These are phyloP conservation scores for Rambutsinella grinnellia DNA, from an alignment of 2,888 invertebrate species.

Conservation along the genomic window DNA sequence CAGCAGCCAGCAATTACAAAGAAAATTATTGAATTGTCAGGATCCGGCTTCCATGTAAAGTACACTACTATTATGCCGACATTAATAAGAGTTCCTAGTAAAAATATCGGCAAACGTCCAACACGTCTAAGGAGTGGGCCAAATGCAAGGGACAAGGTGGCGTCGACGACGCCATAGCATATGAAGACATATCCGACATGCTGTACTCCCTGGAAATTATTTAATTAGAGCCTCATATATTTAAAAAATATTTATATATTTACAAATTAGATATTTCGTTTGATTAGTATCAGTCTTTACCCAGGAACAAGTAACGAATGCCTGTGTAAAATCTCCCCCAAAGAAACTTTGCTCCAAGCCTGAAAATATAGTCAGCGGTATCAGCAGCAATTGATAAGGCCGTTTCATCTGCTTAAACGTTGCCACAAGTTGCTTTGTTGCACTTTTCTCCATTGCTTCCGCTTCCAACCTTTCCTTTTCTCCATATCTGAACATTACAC, in stretches of 20 bases:
- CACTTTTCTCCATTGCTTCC: constrained; percentile 13
- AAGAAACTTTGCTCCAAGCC: constrained; percentile 98
- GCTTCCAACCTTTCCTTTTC: constrained; percentile 30
- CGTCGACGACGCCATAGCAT: constrained; percentile 94
- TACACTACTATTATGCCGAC: constrained; percentile 83
- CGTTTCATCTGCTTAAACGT: constrained; percentile 92
- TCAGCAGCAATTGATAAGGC: constrained; percentile 91
- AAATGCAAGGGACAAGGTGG: constrained; percentile 89
- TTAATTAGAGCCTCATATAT: background rate
- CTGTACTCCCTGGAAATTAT: constrained; percentile 86
- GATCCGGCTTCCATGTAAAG: constrained; percentile 88
- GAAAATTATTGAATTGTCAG: constrained; percentile 83
- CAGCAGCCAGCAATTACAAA: constrained; percentile 91
- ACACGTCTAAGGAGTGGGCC: constrained; percentile 93
- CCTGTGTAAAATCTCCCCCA: constrained; percentile 75
- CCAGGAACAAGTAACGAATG: constrained; percentile 50
- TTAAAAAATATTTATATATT: too few relatives aligned
- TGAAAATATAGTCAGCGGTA: constrained; percentile 96
- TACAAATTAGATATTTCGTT: background rate
- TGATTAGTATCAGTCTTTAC: constrained; percentile 17
- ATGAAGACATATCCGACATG: constrained; percentile 98
- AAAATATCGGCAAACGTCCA: constrained; percentile 86
- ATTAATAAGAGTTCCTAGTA: constrained; percentile 82
- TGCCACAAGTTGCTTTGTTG: constrained; percentile 77
- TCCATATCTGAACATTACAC: constrained; percentile 33